These are phyloP conservation scores for Urechis unicinctus DNA, from an alignment of 2,888 invertebrate genomes.

Conservation along the genomic window DNA sequence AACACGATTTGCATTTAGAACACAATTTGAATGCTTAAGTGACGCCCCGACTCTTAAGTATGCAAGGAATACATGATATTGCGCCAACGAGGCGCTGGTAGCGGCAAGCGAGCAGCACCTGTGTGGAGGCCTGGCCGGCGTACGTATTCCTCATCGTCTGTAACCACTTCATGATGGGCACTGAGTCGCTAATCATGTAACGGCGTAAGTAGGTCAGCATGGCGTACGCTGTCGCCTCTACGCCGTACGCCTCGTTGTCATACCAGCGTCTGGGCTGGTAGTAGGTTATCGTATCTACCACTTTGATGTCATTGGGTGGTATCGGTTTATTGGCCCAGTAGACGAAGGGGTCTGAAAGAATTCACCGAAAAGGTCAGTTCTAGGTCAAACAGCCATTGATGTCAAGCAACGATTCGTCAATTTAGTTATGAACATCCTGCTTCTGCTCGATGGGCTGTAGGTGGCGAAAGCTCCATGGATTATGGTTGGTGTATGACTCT, in stretches of 20 bases:
- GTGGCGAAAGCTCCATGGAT: too few relatives aligned
- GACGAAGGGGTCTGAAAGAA: conserved; percentile 12
- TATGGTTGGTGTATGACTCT: too few relatives aligned
- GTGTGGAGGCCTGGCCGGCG: conserved; percentile 44
- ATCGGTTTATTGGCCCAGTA: conserved; percentile 42
- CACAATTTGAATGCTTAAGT: too few relatives aligned
- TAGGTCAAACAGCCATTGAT: too few relatives aligned
- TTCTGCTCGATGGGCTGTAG: too few relatives aligned
- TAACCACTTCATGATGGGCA: conserved; percentile 45
- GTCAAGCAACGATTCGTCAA: too few relatives aligned
- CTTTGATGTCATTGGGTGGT: conserved; percentile 34
- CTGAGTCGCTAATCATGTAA: conserved; percentile 11
- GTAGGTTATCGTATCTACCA: conserved; percentile 61
- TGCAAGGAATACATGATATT: background rate
- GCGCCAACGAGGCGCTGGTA: background rate
- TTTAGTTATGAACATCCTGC: too few relatives aligned
- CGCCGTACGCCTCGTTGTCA: conserved; percentile 85
- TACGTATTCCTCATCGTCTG: conserved; percentile 44
- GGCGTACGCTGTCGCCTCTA: conserved; percentile 88
- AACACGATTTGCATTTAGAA: too few relatives aligned
- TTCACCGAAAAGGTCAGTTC: background rate
- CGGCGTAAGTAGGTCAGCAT: conserved; percentile 65
- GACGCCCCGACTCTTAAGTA: too few relatives aligned
- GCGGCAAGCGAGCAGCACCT: conserved; percentile 31
- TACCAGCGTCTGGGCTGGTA: conserved; percentile 67